Evolutionary conservation across 2,888 invertebrate species (phyloP), one percentile per base, ranked within the genome.

Genomic region (Ligdia adustata): DNA sequence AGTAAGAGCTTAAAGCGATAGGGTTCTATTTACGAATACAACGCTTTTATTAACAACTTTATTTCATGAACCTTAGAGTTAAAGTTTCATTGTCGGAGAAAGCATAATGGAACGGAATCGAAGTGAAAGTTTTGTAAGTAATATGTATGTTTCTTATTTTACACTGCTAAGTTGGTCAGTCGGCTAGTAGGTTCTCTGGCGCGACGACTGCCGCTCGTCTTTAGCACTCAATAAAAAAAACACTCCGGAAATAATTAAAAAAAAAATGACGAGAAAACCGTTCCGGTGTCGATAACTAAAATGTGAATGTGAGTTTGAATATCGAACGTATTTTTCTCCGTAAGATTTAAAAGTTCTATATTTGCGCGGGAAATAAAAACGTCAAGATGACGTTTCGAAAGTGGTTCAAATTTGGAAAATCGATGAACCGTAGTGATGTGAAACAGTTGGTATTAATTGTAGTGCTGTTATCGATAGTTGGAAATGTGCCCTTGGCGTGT

Each of bases 101-200:
- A 71, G 70, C 61, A 35, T 49, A 46, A 60, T 75, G 55, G 68
- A 53, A 79, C 84, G 57, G 61, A 82, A 38, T 78, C 72, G 27
- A 29, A 68, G 57, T 75, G 59, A 75, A 41, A 12, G 28, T 7
- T 9, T 12, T 32, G 51, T 47, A 62, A 55, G 83, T 83, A 84
- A 85, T 87, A 87, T 89, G 83, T 88, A 79, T 88, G 83, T 82
- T 89, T 89, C 89, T 88, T 89, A 88, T 88, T 89, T 89, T 81
- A 88, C 84, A 78, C 75, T 69, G 72, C 76, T 71, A 84, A 89
- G 88, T 90, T 88, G 90, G 90, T 90, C 90, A 90, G 74, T 90
- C 81, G 86, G 90, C 79, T 86, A 90, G 90, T 90, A 78, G 90
- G 89, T 79, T 88, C 72, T 59, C 57, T 49, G 62, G 65, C 61